Conservation (phyloP, 2,888 invertebrate genomes). For the Tribolium freemani region DNA sequence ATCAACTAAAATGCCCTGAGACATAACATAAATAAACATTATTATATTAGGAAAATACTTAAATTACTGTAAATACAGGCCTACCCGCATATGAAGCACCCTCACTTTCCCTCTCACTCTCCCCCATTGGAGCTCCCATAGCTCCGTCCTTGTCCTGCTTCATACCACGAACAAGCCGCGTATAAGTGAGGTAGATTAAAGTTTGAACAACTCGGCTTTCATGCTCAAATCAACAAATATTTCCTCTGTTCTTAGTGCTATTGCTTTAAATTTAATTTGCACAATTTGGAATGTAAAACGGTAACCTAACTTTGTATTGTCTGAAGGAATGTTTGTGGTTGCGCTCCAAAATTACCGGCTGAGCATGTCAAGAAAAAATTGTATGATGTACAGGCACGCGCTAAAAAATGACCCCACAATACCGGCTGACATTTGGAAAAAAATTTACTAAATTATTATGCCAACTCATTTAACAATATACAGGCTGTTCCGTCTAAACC, state of each 20-base stretch:
- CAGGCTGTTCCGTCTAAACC: no score
- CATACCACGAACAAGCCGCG: not conserved
- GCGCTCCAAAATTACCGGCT: not conserved
- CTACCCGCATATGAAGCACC: no score
- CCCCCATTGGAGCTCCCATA: no score
- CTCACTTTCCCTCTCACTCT: no score
- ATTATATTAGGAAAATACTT: constrained; percentile 59
- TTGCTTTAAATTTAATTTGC: constrained; percentile 28
- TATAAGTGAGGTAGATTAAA: constrained; percentile 63
- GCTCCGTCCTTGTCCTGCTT: no score
- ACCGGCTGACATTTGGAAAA: no score
- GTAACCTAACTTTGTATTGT: constrained; percentile 34
- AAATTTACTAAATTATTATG: no score
- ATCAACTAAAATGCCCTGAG: constrained; percentile 61
- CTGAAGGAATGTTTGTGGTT: constrained; percentile 31
- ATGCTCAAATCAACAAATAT: constrained; percentile 30
- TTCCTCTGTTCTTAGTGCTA: constrained; percentile 24
- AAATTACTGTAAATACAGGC: constrained; percentile 38
- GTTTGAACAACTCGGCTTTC: constrained; percentile 55
- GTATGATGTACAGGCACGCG: not conserved
- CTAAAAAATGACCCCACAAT: no score
- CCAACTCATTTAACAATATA: no score
- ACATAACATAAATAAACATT: constrained; percentile 59
- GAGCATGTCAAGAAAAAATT: not conserved
- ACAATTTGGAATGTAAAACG: constrained; percentile 41